A percentile compares a stretch with the other conserved stretches of the same genome.
Evolutionary conservation across 2,888 invertebrate genomes (phyloP).

Genomic region (Eledone cirrhosa): DNA sequence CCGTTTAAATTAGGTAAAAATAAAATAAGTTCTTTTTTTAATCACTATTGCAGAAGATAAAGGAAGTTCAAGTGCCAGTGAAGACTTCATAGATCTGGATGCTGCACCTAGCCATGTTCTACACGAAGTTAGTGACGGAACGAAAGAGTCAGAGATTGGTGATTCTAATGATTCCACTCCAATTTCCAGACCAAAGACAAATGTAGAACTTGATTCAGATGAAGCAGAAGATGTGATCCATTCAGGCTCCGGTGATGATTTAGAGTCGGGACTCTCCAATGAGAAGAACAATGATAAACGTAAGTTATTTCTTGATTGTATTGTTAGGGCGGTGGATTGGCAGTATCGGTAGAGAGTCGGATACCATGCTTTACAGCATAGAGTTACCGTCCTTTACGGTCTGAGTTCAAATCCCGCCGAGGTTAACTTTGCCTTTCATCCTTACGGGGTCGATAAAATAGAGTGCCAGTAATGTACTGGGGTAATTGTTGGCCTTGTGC

Average conservation of each 20-base stretch:
- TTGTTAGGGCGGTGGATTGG: no score
- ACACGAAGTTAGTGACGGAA: constrained; percentile 12
- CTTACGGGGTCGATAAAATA: no score
- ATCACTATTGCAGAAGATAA: not conserved
- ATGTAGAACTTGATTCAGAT: not conserved
- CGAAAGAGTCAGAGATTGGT: constrained; percentile 10
- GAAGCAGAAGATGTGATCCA: constrained; percentile 12
- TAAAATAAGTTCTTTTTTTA: no score
- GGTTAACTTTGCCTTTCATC: no score
- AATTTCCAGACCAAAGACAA: not conserved
- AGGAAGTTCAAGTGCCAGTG: constrained; percentile 20
- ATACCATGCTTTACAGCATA: no score
- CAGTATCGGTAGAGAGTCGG: no score
- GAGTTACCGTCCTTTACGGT: no score
- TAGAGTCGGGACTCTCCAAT: not conserved
- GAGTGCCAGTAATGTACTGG: no score
- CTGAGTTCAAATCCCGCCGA: no score
- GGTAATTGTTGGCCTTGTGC: no score
- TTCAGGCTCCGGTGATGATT: constrained; percentile 10
- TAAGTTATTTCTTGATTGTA: not conserved
- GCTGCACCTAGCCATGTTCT: constrained; percentile 14
- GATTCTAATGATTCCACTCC: constrained; percentile 8
- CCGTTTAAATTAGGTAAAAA: no score
- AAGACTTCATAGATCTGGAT: constrained; percentile 24
- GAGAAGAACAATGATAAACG: constrained; percentile 7